Percentiles rank a stretch among this genome's conserved stretches.
Conservation (phyloP, 2,113 vertebrate genomes). For the Emydura subglobosa region DNA sequence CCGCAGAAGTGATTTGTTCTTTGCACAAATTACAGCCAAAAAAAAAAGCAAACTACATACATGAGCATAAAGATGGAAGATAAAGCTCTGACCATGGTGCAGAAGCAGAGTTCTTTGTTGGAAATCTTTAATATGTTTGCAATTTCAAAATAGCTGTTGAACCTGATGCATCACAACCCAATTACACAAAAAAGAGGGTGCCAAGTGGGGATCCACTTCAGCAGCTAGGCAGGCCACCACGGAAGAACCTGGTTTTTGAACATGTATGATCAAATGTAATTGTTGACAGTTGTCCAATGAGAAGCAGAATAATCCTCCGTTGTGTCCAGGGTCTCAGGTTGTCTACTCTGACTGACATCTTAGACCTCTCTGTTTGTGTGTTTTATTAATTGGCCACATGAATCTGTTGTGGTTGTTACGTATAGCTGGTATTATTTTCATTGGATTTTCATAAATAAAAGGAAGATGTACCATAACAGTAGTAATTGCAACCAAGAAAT, state of each 20-base stretch:
- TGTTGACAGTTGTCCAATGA: not conserved
- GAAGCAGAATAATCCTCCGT: not conserved
- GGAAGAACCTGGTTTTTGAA: not conserved
- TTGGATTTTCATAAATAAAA: constrained; percentile 18
- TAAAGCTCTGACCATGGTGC: not conserved
- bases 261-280: not conserved
- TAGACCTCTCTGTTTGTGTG: not conserved
- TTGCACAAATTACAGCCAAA: not conserved
- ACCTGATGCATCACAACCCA: not conserved
- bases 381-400: not conserved
- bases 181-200: not conserved
- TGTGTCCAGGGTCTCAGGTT: not conserved
- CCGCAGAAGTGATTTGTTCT: not conserved
- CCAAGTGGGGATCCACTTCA: constrained; percentile 43
- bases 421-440: not conserved
- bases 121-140: not conserved
- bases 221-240: not conserved
- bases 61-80: fast-evolving
- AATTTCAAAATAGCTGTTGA: not conserved
- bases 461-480: not conserved
- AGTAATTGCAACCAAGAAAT: constrained; percentile 27
- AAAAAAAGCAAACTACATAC: fast-evolving
- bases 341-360: not conserved
- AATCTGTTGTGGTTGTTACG: fast-evolving
- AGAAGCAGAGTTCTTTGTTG: fast-evolving